Conservation (phyloP, 2,113 vertebrate species). For the Gasterosteus nipponicus region DNA sequence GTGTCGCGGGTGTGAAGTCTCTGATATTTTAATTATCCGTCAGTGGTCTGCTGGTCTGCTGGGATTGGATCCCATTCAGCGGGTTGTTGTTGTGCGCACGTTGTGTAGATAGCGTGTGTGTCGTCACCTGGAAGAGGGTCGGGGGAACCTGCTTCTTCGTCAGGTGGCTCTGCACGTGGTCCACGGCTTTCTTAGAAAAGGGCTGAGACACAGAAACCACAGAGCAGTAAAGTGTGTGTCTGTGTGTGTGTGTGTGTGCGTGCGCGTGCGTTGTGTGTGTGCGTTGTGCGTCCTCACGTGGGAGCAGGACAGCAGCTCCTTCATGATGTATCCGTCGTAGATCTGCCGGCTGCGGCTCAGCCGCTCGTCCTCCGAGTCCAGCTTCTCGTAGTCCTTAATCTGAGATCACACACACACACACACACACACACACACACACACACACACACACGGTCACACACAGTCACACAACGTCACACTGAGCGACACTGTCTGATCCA, state of each 20-base stretch:
- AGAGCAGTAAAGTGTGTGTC: not conserved
- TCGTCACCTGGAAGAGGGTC: conserved; percentile 91
- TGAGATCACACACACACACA: conserved; percentile 42
- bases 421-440: not conserved
- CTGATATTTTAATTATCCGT: no score
- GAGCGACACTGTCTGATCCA: not conserved
- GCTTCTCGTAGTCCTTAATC: conserved; percentile 91
- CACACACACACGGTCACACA: not conserved
- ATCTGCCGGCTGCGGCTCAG: conserved; percentile 91
- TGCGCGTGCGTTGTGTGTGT: not conserved
- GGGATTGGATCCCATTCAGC: no score
- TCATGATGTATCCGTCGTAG: conserved; percentile 97
- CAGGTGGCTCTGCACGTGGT: conserved; percentile 94
- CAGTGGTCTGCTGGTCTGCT: no score
- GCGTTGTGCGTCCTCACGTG: conserved; percentile 83
- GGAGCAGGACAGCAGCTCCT: conserved; percentile 95
- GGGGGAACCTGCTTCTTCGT: conserved; percentile 92
- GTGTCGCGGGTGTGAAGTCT: not conserved
- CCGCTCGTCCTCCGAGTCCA: conserved; percentile 93
- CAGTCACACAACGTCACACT: not conserved
- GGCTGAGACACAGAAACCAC: conserved; percentile 77
- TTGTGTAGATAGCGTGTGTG: not conserved
- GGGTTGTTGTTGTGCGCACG: no score
- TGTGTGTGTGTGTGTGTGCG: conserved; percentile 8
- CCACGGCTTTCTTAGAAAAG: conserved; percentile 95